phyloP scores from a whole-genome alignment of 2,113 vertebrate genomes.

The Balaenoptera acutorostrata region DNA sequence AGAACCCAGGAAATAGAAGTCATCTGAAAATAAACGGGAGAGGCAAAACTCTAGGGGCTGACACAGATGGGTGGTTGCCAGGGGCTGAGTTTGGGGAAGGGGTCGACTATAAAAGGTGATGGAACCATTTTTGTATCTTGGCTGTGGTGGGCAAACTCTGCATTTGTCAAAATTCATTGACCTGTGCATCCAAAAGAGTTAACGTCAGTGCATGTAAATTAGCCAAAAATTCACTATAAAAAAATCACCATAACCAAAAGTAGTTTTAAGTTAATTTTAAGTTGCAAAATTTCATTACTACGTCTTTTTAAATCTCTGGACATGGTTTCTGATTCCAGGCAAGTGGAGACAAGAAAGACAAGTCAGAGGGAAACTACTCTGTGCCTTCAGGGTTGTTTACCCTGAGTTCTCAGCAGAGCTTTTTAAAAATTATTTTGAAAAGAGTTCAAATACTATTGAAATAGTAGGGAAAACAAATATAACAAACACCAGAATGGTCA shows the following conservation, averaged over 20 bases:
- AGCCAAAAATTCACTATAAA: background rate
- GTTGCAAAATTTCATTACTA: background rate
- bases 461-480: background rate
- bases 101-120: fast-evolving
- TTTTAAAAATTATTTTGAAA: background rate
- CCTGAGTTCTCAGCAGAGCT: background rate
- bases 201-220: background rate
- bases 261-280: conserved; percentile 13
- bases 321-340: background rate
- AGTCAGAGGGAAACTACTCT: background rate
- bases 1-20: background rate
- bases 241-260: background rate
- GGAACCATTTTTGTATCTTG: background rate
- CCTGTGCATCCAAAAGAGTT: background rate
- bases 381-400: background rate
- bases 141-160: background rate
- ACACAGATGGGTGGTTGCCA: background rate
- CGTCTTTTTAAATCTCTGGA: background rate
- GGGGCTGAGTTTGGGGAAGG: background rate
- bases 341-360: background rate
- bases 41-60: background rate
- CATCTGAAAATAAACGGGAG: background rate
- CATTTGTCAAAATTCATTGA: background rate
- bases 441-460: background rate
- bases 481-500: background rate